These are phyloP conservation scores for Patella vulgata DNA, from an alignment of 1,140 invertebrate genomes.

Conservation along the genomic window DNA sequence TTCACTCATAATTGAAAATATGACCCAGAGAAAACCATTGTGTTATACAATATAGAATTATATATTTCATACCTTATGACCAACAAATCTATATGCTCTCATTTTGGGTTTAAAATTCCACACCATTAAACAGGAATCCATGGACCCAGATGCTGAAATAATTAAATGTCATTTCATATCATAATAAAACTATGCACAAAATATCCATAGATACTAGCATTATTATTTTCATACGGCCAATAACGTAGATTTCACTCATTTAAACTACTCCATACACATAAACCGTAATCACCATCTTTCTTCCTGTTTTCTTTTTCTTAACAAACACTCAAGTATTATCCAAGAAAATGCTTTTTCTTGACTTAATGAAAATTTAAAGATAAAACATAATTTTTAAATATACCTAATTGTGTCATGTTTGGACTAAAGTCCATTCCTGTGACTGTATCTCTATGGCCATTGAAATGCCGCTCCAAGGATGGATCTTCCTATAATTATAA, in stretches of 20 bases:
- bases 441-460: constrained; percentile 80
- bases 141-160: constrained; percentile 74
- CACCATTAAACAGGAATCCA: constrained; percentile 81
- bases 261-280: too few relatives aligned
- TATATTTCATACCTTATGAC: constrained; percentile 63
- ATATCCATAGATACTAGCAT: too few relatives aligned
- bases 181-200: too few relatives aligned
- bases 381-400: constrained; percentile 6
- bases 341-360: background rate
- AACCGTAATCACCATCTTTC: too few relatives aligned
- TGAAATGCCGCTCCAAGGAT: constrained; percentile 79
- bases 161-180: too few relatives aligned
- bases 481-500: constrained; percentile 68
- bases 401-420: constrained; percentile 76
- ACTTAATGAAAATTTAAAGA: constrained; percentile 9
- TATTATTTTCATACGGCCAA: too few relatives aligned
- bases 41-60: background rate
- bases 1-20: too few relatives aligned
- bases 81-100: constrained; percentile 69
- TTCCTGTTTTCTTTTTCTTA: background rate
- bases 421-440: constrained; percentile 83
- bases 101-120: constrained; percentile 77
- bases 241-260: too few relatives aligned
- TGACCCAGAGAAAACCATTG: background rate
- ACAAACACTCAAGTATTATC: background rate